These are phyloP conservation scores for Margarornis squamiger DNA, from an alignment of 2,797 vertebrate species.

Conservation along the genomic window DNA sequence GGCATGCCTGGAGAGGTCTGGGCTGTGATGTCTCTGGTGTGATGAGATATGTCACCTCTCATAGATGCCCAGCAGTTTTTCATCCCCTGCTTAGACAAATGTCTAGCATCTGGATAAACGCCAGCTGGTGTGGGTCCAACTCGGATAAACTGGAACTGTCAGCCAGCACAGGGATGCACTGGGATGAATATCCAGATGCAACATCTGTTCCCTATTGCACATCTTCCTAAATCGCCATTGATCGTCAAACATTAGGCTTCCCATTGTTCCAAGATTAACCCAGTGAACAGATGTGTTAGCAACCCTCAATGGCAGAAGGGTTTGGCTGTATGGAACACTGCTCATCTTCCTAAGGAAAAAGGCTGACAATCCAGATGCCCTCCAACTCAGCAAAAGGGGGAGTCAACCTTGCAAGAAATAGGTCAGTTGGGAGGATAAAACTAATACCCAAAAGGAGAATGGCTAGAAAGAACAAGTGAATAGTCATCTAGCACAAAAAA, in stretches of 20 bases:
- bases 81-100: not conserved
- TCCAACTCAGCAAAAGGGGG: not conserved
- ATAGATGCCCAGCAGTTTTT: not conserved
- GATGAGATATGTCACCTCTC: not conserved
- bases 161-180: not conserved
- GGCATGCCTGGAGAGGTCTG: not conserved
- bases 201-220: constrained; percentile 47
- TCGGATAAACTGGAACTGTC: not conserved
- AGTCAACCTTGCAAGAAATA: not conserved
- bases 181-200: not conserved
- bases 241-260: not conserved
- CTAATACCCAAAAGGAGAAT: not conserved
- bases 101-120: not conserved
- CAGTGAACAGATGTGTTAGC: not conserved
- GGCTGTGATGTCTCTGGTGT: not conserved
- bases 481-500: not conserved
- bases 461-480: not conserved
- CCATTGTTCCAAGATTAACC: not conserved
- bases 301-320: not conserved
- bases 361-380: not conserved
- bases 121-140: constrained; percentile 12
- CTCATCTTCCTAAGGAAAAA: not conserved
- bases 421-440: not conserved
- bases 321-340: not conserved
- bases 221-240: not conserved